A percentile compares a stretch with the other conserved stretches of the same genome.
phyloP scores from a whole-genome alignment of 2,888 invertebrate species.

The Thelaira solivaga region DNA sequence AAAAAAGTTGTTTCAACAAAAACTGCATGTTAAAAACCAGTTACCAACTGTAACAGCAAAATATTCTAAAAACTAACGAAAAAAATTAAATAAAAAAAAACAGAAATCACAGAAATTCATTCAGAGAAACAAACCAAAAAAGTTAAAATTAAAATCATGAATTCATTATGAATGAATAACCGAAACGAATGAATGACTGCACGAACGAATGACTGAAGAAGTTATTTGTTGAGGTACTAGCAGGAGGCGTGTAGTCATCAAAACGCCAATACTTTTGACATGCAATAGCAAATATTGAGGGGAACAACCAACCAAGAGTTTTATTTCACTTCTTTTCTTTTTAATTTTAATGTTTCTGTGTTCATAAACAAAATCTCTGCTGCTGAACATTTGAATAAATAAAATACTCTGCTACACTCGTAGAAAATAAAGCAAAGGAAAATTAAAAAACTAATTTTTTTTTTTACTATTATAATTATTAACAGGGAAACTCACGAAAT shows the following conservation, averaged over 20 bases:
- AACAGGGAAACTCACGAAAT: constrained; percentile 8
- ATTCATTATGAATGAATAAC: constrained; percentile 57
- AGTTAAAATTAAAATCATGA: constrained; percentile 60
- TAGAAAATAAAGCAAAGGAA: neutral
- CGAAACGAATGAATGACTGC: constrained; percentile 10
- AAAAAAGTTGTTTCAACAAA: neutral
- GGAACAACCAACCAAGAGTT: neutral
- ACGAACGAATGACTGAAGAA: constrained; percentile 11
- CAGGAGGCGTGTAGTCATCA: constrained; percentile 50
- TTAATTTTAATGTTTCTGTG: no score
- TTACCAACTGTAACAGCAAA: constrained; percentile 39
- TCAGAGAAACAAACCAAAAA: constrained; percentile 40
- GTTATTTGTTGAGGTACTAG: constrained; percentile 42
- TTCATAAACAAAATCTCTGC: constrained; percentile 51
- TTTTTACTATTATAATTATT: constrained; percentile 45
- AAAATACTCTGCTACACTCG: constrained; percentile 26
- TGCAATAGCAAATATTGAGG: constrained; percentile 38
- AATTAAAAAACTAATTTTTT: no score
- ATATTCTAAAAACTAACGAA: constrained; percentile 19
- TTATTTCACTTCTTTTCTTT: constrained; percentile 17
- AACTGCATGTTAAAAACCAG: constrained; percentile 53
- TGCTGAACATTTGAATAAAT: constrained; percentile 30
- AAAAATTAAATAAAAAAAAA: constrained; percentile 21
- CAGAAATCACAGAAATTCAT: constrained; percentile 50
- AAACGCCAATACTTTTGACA: constrained; percentile 57